Evolutionary conservation across 2,797 vertebrate species (phyloP), one percentile per base, ranked within the genome.

Genomic region (Nyctalus aviator): DNA sequence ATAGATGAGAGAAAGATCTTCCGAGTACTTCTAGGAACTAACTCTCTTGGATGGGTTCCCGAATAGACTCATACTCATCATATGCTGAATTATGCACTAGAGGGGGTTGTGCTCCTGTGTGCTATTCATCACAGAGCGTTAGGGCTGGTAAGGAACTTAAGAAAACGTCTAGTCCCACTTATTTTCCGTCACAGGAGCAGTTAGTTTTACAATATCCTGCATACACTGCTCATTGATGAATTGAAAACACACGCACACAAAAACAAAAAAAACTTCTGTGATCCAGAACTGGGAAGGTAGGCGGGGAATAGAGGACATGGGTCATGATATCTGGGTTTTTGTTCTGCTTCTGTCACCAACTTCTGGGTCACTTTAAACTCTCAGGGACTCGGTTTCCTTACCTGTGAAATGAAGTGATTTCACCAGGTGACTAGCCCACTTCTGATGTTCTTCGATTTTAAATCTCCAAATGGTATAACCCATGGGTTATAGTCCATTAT

Each of bases 21-120:
- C 50, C 35, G 12, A 95, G 85, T 90, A 83, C 82, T 97, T 97
- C 97, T 96, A 97, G 96, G 96, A 97, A 97, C 83, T 82, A 85
- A 94, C 75, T 95, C 53, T 62, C 72, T 95, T 97, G 96, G 96
- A 94, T 53, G 35, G 53, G 83, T 27, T 95, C 92, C 96, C 96
- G 84, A 83, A 75, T 37, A 95, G 90, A 93, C 71, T 97, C 92
- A 95, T 77, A 77, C 90, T 94, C 94, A 94, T 96, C 81, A 3
- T 88, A 90, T 84, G 82, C 84, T 94, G 95, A 94, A 90, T 96
- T 94, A 93, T 96, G 90, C 94, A 88, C 93, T 93, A 96, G 93
- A 92, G 94, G 87, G 94, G 82, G 90, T 91, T 92, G 94, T 84
- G 88, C 88, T 96, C 87, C 86, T 50, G 66, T 82, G 78, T 76